Evolutionary conservation across 2,113 vertebrate species (phyloP).

Genomic region (Polypterus bichir): DNA sequence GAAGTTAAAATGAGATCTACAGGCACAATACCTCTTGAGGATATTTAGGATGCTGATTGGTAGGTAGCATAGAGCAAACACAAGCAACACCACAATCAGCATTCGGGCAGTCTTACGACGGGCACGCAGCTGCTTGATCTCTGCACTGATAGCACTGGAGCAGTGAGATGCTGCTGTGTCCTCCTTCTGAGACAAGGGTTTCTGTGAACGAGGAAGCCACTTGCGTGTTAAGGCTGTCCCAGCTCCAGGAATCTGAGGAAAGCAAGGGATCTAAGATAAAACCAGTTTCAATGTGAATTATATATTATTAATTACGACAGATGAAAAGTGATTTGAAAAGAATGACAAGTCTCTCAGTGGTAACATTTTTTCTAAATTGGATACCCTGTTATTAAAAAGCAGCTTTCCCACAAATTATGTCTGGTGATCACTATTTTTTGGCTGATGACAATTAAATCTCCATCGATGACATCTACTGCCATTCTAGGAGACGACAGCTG

Average conservation of each 20-base stretch:
- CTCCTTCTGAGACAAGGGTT: neutral
- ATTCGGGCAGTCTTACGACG: constrained; percentile 35
- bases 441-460: no score
- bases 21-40: constrained; percentile 28
- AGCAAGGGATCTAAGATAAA: neutral
- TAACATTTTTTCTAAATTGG: no score
- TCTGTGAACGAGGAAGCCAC: constrained; percentile 28
- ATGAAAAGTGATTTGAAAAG: no score
- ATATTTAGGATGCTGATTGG: constrained; percentile 37
- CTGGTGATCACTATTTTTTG: no score
- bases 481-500: no score
- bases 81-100: constrained; percentile 34
- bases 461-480: no score
- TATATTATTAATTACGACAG: no score
- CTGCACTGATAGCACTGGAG: constrained; percentile 24
- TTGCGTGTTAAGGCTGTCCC: constrained; percentile 27
- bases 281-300: no score
- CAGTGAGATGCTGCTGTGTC: neutral
- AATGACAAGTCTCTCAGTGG: no score
- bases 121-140: constrained; percentile 31
- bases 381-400: no score
- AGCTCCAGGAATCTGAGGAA: constrained; percentile 30
- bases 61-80: constrained; percentile 37
- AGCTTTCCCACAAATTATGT: no score
- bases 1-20: neutral